Evolutionary conservation across 2,888 invertebrate species (phyloP).

Genomic region (Caenorhabditis sinica): DNA sequence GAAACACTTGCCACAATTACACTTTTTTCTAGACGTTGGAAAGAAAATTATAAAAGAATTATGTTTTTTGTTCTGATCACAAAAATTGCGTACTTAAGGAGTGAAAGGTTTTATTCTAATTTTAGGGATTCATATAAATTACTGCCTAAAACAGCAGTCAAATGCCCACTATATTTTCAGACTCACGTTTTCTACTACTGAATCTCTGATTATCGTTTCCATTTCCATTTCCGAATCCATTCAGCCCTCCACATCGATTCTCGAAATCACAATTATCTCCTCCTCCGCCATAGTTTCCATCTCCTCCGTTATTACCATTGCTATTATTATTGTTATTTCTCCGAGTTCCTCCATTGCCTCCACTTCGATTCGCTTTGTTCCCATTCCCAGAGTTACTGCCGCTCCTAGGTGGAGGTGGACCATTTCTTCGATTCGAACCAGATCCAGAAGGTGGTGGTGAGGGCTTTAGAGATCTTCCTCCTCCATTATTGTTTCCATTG

Average conservation of each 20-base stretch:
- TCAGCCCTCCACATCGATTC: constrained; percentile 27
- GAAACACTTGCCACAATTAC: constrained; percentile 16
- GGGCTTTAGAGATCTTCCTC: constrained; percentile 32
- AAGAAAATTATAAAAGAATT: neutral
- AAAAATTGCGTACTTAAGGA: too few relatives aligned
- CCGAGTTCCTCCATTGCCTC: constrained; percentile 12
- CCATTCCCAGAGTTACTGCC: constrained; percentile 27
- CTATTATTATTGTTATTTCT: constrained; percentile 41
- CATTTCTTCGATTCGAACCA: constrained; percentile 51
- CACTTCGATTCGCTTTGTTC: too few relatives aligned
- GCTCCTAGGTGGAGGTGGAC: constrained; percentile 32
- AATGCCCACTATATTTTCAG: neutral
- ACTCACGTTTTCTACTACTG: constrained; percentile 55
- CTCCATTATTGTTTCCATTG: constrained; percentile 29
- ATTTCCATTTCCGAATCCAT: constrained; percentile 12
- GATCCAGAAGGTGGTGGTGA: constrained; percentile 21
- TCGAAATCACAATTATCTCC: constrained; percentile 27
- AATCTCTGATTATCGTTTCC: constrained; percentile 47
- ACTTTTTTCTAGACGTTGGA: neutral
- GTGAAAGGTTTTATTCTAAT: too few relatives aligned
- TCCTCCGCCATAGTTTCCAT: constrained; percentile 13
- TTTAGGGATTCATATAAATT: too few relatives aligned
- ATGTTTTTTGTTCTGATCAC: neutral
- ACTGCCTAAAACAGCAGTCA: too few relatives aligned
- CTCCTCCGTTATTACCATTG: constrained; percentile 5